These are phyloP conservation scores for Peromyscus polionotus DNA, from an alignment of 2,113 vertebrate species.

Conservation along the genomic window DNA sequence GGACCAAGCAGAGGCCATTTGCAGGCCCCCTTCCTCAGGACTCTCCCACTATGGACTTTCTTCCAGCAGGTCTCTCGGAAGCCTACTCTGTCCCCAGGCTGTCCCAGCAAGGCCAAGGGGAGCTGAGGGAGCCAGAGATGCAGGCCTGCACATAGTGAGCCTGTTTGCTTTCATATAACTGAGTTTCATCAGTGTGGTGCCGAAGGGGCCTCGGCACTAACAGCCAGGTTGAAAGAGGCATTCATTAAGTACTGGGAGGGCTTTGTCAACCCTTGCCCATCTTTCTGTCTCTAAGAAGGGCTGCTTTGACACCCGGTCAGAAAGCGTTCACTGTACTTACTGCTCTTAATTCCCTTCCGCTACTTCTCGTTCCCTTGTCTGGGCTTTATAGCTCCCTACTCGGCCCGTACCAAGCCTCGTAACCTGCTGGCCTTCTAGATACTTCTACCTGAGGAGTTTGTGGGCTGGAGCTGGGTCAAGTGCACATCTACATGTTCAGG, in stretches of 20 bases:
- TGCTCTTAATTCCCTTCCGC: background rate
- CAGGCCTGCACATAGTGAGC: slow-evolving; percentile 54
- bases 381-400: slow-evolving; percentile 10
- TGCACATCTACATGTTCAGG: background rate
- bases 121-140: slow-evolving; percentile 1
- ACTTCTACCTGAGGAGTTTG: background rate
- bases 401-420: background rate
- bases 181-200: slow-evolving; percentile 56
- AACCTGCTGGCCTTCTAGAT: background rate
- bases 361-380: slow-evolving; percentile 9
- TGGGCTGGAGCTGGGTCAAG: background rate
- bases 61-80: background rate
- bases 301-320: slow-evolving; percentile 65
- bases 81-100: background rate
- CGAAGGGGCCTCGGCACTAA: slow-evolving; percentile 59
- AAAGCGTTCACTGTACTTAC: slow-evolving; percentile 72
- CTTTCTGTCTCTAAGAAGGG: slow-evolving; percentile 70
- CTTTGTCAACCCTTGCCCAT: slow-evolving; percentile 75
- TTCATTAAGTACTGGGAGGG: slow-evolving; percentile 74
- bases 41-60: background rate
- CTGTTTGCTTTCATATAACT: slow-evolving; percentile 56
- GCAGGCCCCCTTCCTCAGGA: background rate
- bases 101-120: background rate
- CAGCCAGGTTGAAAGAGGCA: slow-evolving; percentile 76
- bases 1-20: background rate